phyloP scores from a whole-genome alignment of 1,140 invertebrate species.

The Euwallacea fornicatus region DNA sequence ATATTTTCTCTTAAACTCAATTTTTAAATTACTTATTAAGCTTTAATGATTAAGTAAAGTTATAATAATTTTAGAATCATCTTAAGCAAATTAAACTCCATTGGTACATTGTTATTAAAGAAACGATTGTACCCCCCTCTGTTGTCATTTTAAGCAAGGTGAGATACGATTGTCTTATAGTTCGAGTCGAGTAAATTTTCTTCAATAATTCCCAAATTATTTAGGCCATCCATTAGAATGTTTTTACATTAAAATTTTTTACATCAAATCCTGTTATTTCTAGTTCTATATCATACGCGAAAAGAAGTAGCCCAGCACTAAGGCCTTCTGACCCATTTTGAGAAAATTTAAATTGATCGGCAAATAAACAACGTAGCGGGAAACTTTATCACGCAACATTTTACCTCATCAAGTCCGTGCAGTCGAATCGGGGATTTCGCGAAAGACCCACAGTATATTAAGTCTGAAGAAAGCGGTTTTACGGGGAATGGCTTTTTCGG shows the following conservation, averaged over 20 bases:
- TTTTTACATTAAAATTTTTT: not conserved
- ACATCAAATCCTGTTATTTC: not conserved
- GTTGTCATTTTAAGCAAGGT: too few species aligned
- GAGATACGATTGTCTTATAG: too few species aligned
- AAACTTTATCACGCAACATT: constrained; percentile 37
- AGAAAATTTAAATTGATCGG: constrained; percentile 39
- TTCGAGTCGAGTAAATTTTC: too few species aligned
- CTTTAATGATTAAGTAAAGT: too few species aligned
- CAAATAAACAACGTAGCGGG: constrained; percentile 35
- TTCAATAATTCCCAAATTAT: too few species aligned
- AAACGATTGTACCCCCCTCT: too few species aligned
- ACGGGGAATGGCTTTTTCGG: constrained; percentile 1
- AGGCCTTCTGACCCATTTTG: constrained; percentile 29
- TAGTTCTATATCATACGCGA: not conserved
- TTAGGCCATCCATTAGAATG: too few species aligned
- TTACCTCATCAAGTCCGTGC: constrained; percentile 34
- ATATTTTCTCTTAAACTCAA: too few species aligned
- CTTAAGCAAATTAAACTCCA: too few species aligned
- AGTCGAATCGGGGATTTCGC: constrained; percentile 30
- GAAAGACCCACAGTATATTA: constrained; percentile 3
- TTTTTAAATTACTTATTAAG: too few species aligned
- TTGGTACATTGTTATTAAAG: too few species aligned
- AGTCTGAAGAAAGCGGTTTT: constrained; percentile 17
- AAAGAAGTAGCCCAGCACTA: constrained; percentile 4
- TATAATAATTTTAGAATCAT: too few species aligned